Percentiles rank a stretch among this genome's conserved stretches.
Conservation (phyloP, 2,888 invertebrate genomes). For the Melinaea menophilus region DNA sequence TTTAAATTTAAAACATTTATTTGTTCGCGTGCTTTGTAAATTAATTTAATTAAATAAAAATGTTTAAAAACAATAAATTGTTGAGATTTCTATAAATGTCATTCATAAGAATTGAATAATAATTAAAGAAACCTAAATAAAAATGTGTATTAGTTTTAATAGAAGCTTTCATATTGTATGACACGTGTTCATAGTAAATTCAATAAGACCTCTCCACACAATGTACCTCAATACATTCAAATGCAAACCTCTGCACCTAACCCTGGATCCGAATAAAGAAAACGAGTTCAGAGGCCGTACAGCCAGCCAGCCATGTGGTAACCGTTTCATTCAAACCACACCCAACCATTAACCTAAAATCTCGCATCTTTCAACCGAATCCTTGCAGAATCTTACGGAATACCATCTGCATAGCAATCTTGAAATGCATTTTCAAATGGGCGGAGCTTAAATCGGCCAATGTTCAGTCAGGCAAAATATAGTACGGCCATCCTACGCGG, state of each 20-base stretch:
- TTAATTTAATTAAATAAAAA: too few relatives aligned
- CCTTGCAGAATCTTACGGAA: slow-evolving; percentile 53
- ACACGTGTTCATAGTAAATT: too few relatives aligned
- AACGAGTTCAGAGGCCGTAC: slow-evolving; percentile 33
- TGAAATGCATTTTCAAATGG: slow-evolving; percentile 73
- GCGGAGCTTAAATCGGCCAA: slow-evolving; percentile 75
- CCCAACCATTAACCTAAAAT: slow-evolving; percentile 56
- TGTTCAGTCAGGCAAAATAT: slow-evolving; percentile 77
- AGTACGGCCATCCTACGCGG: slow-evolving; percentile 52
- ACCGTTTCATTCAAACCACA: slow-evolving; percentile 25
- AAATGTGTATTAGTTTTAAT: background rate
- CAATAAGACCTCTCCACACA: background rate
- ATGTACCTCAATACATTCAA: background rate
- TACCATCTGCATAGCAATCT: slow-evolving; percentile 74
- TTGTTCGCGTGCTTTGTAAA: too few relatives aligned
- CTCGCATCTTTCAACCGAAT: slow-evolving; percentile 44
- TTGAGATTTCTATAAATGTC: background rate
- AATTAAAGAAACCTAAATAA: background rate
- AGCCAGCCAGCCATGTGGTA: slow-evolving; percentile 48
- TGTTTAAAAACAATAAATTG: background rate
- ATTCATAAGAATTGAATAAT: background rate
- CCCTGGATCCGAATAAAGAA: background rate
- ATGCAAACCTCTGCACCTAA: background rate
- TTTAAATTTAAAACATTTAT: too few relatives aligned
- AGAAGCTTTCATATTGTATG: too few relatives aligned